Evolutionary conservation across 2,888 invertebrate species (phyloP).

Genomic region (Tachina fera): DNA sequence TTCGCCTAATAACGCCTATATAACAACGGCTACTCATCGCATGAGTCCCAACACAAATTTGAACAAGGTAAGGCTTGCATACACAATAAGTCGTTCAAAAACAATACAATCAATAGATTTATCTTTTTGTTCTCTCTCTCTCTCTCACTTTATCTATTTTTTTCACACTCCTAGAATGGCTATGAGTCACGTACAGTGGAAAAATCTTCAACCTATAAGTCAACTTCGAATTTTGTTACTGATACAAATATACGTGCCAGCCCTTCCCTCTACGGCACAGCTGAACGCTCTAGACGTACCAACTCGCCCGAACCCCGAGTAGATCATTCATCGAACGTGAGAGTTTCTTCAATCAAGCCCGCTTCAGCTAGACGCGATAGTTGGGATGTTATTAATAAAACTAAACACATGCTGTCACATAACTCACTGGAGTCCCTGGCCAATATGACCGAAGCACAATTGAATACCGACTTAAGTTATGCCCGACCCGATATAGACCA

Average conservation of each 20-base stretch:
- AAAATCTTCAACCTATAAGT: constrained; percentile 84
- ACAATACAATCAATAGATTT: background rate
- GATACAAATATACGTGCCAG: constrained; percentile 83
- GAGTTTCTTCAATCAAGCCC: constrained; percentile 86
- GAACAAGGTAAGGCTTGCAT: constrained; percentile 67
- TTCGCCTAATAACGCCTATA: constrained; percentile 85
- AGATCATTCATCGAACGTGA: constrained; percentile 85
- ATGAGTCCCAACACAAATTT: constrained; percentile 80
- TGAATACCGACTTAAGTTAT: constrained; percentile 84
- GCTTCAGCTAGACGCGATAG: constrained; percentile 87
- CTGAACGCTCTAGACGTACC: constrained; percentile 83
- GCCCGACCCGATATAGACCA: constrained; percentile 84
- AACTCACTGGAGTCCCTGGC: constrained; percentile 88
- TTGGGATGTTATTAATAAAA: constrained; percentile 92
- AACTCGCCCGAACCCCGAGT: constrained; percentile 84
- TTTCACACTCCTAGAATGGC: constrained; percentile 75
- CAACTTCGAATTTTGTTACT: constrained; percentile 84
- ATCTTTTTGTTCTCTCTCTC: background rate
- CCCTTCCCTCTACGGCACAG: constrained; percentile 84
- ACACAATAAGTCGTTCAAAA: background rate
- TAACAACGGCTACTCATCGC: constrained; percentile 83
- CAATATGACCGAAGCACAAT: constrained; percentile 86
- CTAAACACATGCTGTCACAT: constrained; percentile 88
- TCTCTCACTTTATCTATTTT: background rate
- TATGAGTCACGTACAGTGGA: constrained; percentile 82